Base-by-base conservation (phyloP, 1,140 invertebrate species). In the Diprion similis region DNA sequence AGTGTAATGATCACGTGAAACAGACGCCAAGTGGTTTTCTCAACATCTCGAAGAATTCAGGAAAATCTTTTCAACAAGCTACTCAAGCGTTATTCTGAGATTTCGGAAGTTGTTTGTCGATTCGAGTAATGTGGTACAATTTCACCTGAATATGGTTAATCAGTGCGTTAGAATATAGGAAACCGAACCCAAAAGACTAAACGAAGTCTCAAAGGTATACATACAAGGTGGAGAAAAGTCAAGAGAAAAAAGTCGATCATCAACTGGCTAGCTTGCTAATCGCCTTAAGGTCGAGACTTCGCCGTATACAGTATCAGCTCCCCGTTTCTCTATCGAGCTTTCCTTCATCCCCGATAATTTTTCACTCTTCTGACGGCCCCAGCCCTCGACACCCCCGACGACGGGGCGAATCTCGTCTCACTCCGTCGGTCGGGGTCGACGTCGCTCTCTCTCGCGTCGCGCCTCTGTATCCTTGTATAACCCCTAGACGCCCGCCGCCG, bases 401-500 rank as follows among this genome's bases (percentile, higher is more conserved):
- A 15, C 51, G 51, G 51, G 51, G 51, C n/a, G n/a, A 59, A 59
- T 59, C n/a, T 59, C 51, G 51, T 59, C 51, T 59, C 51, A 13
- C 51, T 59, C 51, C 11, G 51, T 59, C 51, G 51, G 51, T 59
- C 51, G 51, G 51, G 51, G 51, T 59, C 51, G 51, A 59, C 11
- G 51, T 59, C 11, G 11, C 9, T 59, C 51, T 59, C 51, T 13
- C 51, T 59, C 51, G 11, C 51, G 51, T 59, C 51, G 51, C 51
- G 51, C 51, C 51, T 59, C 51, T 59, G 51, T 59, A 59, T 59
- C 51, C 51, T 59, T 59, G 51, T 59, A 59, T 59, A 59, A 59
- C 51, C 51, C 51, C 51, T 59, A 59, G 51, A 59, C 51, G 51
- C 51, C 11, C 51, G 11, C 51, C 51, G 51, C 51, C 51, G 11